These are phyloP conservation scores for Hylyphantes graminicola DNA, from an alignment of 1,140 invertebrate genomes.

Conservation along the genomic window DNA sequence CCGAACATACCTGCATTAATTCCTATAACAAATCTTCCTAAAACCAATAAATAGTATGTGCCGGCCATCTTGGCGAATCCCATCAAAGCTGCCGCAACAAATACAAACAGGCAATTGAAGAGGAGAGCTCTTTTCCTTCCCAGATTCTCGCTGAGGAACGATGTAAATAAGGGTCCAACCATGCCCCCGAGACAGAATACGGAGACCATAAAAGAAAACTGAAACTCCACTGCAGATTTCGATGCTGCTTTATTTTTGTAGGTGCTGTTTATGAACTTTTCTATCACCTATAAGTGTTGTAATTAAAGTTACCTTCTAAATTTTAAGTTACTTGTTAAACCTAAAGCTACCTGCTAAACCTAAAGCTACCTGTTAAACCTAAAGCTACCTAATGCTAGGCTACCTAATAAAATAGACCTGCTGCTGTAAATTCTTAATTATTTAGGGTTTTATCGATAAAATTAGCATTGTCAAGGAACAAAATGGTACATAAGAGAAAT, in stretches of 20 bases:
- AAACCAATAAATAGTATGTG: constrained; percentile 80
- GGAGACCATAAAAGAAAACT: constrained; percentile 83
- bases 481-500: no score
- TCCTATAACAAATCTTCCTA: constrained; percentile 83
- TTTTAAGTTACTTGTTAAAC: no score
- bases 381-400: no score
- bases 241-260: constrained; percentile 70
- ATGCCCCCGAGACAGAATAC: constrained; percentile 92
- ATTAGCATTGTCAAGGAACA: no score
- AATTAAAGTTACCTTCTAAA: no score
- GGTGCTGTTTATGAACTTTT: constrained; percentile 75
- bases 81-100: constrained; percentile 75
- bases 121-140: constrained; percentile 84
- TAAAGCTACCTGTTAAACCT: no score
- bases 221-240: not conserved
- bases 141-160: constrained; percentile 78
- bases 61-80: constrained; percentile 69
- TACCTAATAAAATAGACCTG: no score
- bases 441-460: no score
- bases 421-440: no score
- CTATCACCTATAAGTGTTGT: constrained; percentile 56
- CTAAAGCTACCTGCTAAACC: no score
- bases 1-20: constrained; percentile 71
- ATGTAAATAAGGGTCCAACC: constrained; percentile 86
- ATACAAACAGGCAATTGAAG: constrained; percentile 82